Conservation (phyloP, 2,113 vertebrate genomes). For the Oncorhynchus clarkii region DNA sequence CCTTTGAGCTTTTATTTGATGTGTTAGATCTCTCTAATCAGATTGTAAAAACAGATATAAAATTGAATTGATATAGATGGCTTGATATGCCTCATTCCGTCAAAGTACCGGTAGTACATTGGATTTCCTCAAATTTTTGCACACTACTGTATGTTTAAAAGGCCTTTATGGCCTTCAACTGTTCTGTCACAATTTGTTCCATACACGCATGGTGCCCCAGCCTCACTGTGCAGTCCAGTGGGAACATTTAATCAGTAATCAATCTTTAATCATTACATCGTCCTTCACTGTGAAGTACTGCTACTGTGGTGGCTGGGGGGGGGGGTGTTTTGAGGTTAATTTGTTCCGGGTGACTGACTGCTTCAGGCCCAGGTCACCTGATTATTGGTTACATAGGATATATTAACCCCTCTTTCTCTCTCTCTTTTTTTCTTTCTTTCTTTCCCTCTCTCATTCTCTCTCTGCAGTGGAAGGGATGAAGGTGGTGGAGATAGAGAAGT, state of each 20-base stretch:
- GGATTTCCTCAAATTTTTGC: neutral
- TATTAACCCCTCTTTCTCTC: neutral
- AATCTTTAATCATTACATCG: conserved; percentile 23
- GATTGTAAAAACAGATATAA: conserved; percentile 26
- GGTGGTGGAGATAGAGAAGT: conserved; percentile 95
- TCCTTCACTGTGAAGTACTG: neutral
- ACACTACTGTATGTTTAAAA: neutral
- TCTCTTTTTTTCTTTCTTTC: conserved; percentile 1
- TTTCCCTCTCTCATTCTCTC: conserved; percentile 40
- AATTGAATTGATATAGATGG: conserved; percentile 13
- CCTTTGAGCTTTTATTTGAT: neutral
- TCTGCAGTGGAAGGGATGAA: conserved; percentile 90
- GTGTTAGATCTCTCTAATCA: neutral
- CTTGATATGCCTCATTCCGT: neutral
- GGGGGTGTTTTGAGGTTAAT: neutral
- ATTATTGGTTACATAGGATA: neutral
- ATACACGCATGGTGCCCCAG: neutral
- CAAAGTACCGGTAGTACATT: neutral
- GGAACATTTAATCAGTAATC: conserved; percentile 45
- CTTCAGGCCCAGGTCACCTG: neutral
- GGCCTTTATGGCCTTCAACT: neutral
- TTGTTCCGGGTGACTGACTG: neutral
- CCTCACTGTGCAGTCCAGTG: neutral
- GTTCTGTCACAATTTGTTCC: neutral
- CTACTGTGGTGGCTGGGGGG: neutral